phyloP scores from a whole-genome alignment of 1,140 invertebrate genomes.

The Papilio polyxenes region DNA sequence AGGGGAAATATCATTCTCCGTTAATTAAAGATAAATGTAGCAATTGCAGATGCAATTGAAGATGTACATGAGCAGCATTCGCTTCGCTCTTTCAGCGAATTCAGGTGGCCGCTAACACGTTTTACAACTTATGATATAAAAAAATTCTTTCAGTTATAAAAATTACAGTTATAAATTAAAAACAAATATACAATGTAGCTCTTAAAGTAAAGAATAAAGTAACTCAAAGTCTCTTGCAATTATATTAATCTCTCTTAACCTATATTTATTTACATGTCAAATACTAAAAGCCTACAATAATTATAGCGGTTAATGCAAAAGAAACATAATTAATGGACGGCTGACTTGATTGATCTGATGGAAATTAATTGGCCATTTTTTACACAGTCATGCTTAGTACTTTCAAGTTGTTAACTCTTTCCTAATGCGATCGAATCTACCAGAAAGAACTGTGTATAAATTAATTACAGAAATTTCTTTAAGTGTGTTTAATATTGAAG shows the following conservation, averaged over 20 bases:
- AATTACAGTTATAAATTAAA: background rate
- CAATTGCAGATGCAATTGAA: too few species aligned
- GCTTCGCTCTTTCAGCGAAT: too few species aligned
- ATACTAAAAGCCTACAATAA: constrained; percentile 11
- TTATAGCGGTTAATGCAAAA: constrained; percentile 19
- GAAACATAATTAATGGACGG: constrained; percentile 10
- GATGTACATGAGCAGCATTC: too few species aligned
- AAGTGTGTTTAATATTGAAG: too few species aligned
- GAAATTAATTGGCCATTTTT: constrained; percentile 22
- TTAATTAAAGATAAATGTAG: too few species aligned
- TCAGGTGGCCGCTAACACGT: too few species aligned
- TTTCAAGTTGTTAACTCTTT: background rate
- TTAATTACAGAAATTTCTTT: background rate
- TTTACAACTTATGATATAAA: too few species aligned
- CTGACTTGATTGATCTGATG: constrained; percentile 28
- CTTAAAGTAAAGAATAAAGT: background rate
- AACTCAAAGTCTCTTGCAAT: background rate
- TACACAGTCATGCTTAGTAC: background rate
- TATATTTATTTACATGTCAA: background rate
- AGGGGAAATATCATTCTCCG: too few species aligned
- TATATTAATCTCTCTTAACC: background rate
- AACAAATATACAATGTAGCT: background rate
- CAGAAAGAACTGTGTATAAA: background rate
- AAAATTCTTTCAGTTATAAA: background rate
- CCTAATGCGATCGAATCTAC: background rate